These are phyloP conservation scores for Panonychus citri DNA, from an alignment of 1,140 invertebrate species.

Conservation along the genomic window DNA sequence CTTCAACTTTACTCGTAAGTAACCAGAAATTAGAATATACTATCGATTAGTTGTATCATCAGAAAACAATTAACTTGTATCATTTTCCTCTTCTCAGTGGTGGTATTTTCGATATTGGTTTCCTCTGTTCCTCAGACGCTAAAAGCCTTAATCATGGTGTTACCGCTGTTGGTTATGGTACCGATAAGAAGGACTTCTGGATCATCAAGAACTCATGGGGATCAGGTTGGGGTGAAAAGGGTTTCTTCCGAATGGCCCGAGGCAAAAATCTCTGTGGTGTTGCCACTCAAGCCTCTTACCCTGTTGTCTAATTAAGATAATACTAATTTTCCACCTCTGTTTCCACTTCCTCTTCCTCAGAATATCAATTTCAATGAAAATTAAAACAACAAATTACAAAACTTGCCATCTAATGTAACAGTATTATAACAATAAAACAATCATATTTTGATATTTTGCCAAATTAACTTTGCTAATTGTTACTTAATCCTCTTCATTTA, in stretches of 20 bases:
- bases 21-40: constrained; percentile 36
- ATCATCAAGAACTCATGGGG: constrained; percentile 48
- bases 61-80: constrained; percentile 13
- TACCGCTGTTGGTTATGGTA: constrained; percentile 56
- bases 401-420: too few relatives aligned
- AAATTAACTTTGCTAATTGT: too few relatives aligned
- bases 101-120: constrained; percentile 34
- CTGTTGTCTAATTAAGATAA: constrained; percentile 16
- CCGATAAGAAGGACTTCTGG: constrained; percentile 30
- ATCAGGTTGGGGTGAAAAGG: constrained; percentile 12
- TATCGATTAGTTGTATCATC: constrained; percentile 31
- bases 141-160: constrained; percentile 62
- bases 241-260: constrained; percentile 23
- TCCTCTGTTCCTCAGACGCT: constrained; percentile 31
- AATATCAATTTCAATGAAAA: too few relatives aligned
- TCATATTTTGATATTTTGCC: too few relatives aligned
- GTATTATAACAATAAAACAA: too few relatives aligned
- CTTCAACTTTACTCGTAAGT: constrained; percentile 50
- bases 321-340: neutral
- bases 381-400: too few relatives aligned
- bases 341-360: too few relatives aligned
- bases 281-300: constrained; percentile 22
- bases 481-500: too few relatives aligned
- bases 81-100: constrained; percentile 21
- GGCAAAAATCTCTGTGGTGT: constrained; percentile 22